Base-by-base conservation (phyloP, 2,797 vertebrate genomes). In the Peromyscus aztecus region DNA sequence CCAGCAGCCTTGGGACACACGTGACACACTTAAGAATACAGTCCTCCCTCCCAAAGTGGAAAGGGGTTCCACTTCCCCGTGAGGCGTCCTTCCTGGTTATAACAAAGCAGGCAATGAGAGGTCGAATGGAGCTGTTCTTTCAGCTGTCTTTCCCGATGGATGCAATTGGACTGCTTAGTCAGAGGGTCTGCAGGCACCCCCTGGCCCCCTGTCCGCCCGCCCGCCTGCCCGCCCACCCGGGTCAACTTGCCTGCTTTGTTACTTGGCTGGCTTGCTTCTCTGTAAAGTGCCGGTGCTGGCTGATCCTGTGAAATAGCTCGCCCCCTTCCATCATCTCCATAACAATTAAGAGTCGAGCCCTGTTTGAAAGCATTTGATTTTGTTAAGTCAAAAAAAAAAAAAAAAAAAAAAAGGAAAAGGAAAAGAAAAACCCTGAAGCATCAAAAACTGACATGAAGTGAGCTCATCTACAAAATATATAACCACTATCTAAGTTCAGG, bases 291-390 rank as follows among this genome's bases (percentile, higher is more conserved):
- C 99, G 99, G 99, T 99, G 99, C 99, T 99, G 99, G 99, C 99
- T 99, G 99, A 99, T 99, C 99, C 99, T 99, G 99, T 99, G 99
- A 99, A 99, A 99, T 97, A 99, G 99, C 99, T 99, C 99, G n/a
- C 99, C 99, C 88, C 99, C 99, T 98, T 99, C 99, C 99, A 99
- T 99, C 99, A 99, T 99, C 99, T 99, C 99, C 99, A 99, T 99
- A 98, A 99, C 99, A 98, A 99, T 99, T 98, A 99, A 99, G 98
- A 99, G 99, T 98, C 99, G 99, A 84, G 99, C 99, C 99, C 99
- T 99, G 99, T 98, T 98, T 98, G 98, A 98, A 99, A 99, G 98
- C 98, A 99, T 98, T 98, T 98, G 98, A 98, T 98, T 98, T 98
- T 97, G 98, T 98, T 98, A 99, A 97, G 76, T 98, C 97, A 89